A percentile compares a stretch with the other conserved stretches of the same genome.
Evolutionary conservation across 2,888 invertebrate genomes (phyloP).

Genomic region (Spilosoma lubricipeda): DNA sequence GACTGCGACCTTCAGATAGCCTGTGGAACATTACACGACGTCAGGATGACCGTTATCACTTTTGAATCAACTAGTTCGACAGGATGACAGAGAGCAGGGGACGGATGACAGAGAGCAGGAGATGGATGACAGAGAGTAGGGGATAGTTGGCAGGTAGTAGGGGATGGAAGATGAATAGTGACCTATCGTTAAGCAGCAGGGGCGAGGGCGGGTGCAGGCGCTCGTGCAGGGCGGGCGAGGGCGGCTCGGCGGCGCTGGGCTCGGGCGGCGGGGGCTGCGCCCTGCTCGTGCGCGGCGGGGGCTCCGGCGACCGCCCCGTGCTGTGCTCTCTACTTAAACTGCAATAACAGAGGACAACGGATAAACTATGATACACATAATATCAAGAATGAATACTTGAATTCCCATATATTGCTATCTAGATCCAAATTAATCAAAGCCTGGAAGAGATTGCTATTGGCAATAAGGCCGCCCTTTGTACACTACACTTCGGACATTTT

Average conservation of each 20-base stretch:
- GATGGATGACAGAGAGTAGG: neutral
- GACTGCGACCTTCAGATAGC: conserved; percentile 78
- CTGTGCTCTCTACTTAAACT: conserved; percentile 84
- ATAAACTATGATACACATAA: neutral
- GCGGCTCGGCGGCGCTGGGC: conserved; percentile 12
- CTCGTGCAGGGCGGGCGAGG: conserved; percentile 25
- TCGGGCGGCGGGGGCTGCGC: conserved; percentile 42
- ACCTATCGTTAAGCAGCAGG: conserved; percentile 20
- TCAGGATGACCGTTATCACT: neutral
- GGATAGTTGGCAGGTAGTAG: neutral
- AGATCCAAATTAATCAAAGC: neutral
- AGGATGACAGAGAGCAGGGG: neutral
- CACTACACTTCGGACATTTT: too few species aligned
- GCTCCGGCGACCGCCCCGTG: conserved; percentile 81
- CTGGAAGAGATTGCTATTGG: too few species aligned
- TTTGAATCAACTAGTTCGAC: too few species aligned
- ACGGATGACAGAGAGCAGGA: neutral
- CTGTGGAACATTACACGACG: conserved; percentile 44
- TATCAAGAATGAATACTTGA: neutral
- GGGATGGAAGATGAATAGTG: neutral
- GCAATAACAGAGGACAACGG: conserved; percentile 19
- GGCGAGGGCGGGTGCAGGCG: conserved; percentile 19
- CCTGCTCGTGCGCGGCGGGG: conserved; percentile 76
- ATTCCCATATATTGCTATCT: neutral
- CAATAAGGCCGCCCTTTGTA: too few species aligned